These are phyloP conservation scores for Acrossocheilus wenchowensis DNA, from an alignment of 2,797 vertebrate species.

Conservation along the genomic window DNA sequence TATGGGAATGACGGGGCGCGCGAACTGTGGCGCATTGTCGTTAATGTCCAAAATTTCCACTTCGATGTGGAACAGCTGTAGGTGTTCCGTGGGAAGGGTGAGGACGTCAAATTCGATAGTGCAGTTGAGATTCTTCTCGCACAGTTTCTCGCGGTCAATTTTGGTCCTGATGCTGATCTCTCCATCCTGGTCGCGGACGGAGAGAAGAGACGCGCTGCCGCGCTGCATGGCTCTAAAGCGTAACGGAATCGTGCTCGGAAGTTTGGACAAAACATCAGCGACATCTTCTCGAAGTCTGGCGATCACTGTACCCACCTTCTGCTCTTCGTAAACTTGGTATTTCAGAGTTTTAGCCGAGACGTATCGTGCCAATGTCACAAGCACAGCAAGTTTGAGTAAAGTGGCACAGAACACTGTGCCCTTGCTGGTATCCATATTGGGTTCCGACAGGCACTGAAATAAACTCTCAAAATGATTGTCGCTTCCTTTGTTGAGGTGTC, in stretches of 20 bases:
- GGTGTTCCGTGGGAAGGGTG: slow-evolving; percentile 93
- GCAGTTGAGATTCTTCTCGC: slow-evolving; percentile 94
- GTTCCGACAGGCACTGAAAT: slow-evolving; percentile 34
- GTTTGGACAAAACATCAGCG: slow-evolving; percentile 86
- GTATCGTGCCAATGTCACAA: slow-evolving; percentile 67
- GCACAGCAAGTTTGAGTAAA: slow-evolving; percentile 69
- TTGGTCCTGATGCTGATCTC: slow-evolving; percentile 92
- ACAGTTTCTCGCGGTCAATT: slow-evolving; percentile 95
- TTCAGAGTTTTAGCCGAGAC: slow-evolving; percentile 85
- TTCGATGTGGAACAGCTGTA: slow-evolving; percentile 94
- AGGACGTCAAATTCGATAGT: slow-evolving; percentile 97
- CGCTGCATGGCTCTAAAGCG: slow-evolving; percentile 94
- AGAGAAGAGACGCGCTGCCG: slow-evolving; percentile 83
- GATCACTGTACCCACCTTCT: slow-evolving; percentile 90
- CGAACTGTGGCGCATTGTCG: slow-evolving; percentile 94
- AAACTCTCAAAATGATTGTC: slow-evolving; percentile 40
- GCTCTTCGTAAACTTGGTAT: slow-evolving; percentile 95
- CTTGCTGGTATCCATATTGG: slow-evolving; percentile 58
- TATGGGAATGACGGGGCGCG: slow-evolving; percentile 88
- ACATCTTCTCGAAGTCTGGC: slow-evolving; percentile 90
- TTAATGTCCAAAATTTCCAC: slow-evolving; percentile 97
- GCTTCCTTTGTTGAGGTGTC: slow-evolving; percentile 25
- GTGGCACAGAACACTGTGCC: slow-evolving; percentile 65
- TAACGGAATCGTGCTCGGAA: slow-evolving; percentile 85
- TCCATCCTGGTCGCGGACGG: slow-evolving; percentile 91